These are phyloP conservation scores for Catostylus mosaicus DNA, from an alignment of 30 jellyfish, hydroid and myxozoan genomes.

Conservation along the genomic window DNA sequence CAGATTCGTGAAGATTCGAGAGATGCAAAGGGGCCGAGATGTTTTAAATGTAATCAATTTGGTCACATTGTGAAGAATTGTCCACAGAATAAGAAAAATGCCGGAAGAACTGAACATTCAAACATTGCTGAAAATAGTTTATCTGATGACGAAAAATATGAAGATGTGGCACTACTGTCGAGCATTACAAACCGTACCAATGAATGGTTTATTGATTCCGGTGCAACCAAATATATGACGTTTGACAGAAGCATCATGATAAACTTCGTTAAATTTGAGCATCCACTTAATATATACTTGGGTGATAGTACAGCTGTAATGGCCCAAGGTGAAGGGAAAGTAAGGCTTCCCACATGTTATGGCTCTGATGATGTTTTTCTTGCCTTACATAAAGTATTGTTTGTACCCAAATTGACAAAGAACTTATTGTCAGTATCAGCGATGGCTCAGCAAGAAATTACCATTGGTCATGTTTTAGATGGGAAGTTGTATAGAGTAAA, in stretches of 20 bases:
- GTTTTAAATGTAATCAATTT: conserved; percentile 56
- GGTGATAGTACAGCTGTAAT: conserved; percentile 50
- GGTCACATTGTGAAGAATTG: conserved; percentile 42
- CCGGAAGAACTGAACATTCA: conserved; percentile 49
- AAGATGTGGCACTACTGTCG: conserved; percentile 40
- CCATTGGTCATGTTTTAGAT: conserved; percentile 41
- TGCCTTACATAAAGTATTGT: conserved; percentile 52
- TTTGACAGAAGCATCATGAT: conserved; percentile 24
- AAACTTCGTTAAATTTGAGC: conserved; percentile 20
- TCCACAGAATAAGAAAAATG: conserved; percentile 52
- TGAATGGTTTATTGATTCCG: conserved; percentile 63
- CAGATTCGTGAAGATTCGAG: conserved; percentile 24
- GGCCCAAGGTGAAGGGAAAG: conserved; percentile 67
- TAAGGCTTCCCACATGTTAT: conserved; percentile 62
- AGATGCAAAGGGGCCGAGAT: conserved; percentile 48
- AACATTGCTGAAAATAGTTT: conserved; percentile 42
- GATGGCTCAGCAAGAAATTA: conserved; percentile 28
- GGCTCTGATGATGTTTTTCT: conserved; percentile 42
- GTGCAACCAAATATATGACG: conserved; percentile 55
- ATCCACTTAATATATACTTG: conserved; percentile 36
- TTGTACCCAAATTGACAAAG: conserved; percentile 55
- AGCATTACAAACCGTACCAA: conserved; percentile 31
- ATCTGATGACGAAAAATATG: conserved; percentile 13
- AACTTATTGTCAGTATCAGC: conserved; percentile 48
- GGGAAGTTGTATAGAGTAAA: conserved; percentile 46